Conservation (phyloP, 1,140 invertebrate species). For the Ceratina calcarata region DNA sequence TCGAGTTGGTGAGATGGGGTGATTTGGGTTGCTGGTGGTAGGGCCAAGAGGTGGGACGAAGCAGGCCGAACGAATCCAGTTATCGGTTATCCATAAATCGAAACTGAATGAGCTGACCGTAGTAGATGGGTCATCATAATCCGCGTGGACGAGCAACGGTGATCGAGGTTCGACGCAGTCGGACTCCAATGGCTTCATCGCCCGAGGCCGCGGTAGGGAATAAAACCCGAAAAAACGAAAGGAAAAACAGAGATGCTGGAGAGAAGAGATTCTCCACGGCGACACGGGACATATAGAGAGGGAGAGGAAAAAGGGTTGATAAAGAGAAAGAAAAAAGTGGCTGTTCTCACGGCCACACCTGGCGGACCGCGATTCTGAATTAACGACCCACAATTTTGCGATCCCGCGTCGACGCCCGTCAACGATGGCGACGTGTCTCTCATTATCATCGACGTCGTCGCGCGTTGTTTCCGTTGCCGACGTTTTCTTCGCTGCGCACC, state of each 20-base stretch:
- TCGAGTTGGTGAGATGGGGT: background rate
- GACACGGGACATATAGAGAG: background rate
- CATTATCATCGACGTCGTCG: background rate
- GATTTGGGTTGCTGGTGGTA: background rate
- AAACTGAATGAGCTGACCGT: conserved; percentile 63
- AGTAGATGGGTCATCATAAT: conserved; percentile 66
- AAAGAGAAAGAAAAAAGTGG: background rate
- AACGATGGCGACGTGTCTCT: background rate
- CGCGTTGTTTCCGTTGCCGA: background rate
- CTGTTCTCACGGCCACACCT: background rate
- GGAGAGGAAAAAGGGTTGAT: background rate
- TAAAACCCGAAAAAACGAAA: conserved; percentile 8
- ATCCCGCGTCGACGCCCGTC: background rate
- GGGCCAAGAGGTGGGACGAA: conserved; percentile 21
- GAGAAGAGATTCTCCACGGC: background rate
- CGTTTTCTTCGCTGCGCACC: background rate
- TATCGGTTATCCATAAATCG: conserved; percentile 68
- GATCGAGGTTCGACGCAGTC: conserved; percentile 45
- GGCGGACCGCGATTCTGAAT: conserved; percentile 9
- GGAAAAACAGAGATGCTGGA: background rate
- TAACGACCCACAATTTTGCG: conserved; percentile 33
- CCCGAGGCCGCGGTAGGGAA: background rate
- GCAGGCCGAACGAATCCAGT: conserved; percentile 51
- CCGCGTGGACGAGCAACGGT: conserved; percentile 50
- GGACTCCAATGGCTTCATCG: conserved; percentile 28